phyloP scores from a whole-genome alignment of 2,888 invertebrate species.

The Pachycephus smyrnensis region DNA sequence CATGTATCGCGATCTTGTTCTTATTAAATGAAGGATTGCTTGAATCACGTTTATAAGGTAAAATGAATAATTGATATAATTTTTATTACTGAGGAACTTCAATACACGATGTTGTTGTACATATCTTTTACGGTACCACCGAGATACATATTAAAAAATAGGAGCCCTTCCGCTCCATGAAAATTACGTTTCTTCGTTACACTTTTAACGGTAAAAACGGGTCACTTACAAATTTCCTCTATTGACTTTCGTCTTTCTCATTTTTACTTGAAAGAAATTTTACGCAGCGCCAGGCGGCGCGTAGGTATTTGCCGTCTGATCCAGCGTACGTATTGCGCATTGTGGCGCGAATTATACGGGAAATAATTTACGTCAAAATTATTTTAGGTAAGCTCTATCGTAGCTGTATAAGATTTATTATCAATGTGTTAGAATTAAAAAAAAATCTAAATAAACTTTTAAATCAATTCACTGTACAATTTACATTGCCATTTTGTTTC shows the following conservation, averaged over 20 bases:
- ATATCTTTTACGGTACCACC: neutral
- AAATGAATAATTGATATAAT: too few species aligned
- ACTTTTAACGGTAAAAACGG: too few species aligned
- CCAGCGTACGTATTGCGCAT: neutral
- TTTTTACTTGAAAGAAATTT: too few species aligned
- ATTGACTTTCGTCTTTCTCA: too few species aligned
- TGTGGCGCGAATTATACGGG: too few species aligned
- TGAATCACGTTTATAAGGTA: too few species aligned
- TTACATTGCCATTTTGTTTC: neutral
- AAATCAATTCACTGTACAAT: conserved; percentile 10
- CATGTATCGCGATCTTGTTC: neutral
- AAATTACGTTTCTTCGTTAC: too few species aligned
- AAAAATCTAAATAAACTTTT: conserved; percentile 40
- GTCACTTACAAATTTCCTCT: too few species aligned
- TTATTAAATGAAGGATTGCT: too few species aligned
- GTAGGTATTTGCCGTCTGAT: too few species aligned
- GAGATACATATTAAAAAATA: conserved; percentile 1
- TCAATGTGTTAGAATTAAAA: conserved; percentile 45
- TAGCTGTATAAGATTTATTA: conserved; percentile 46
- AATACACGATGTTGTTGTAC: neutral
- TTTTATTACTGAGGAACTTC: too few species aligned
- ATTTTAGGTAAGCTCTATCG: conserved; percentile 28
- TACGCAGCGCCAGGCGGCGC: too few species aligned
- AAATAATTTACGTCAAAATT: conserved; percentile 2
- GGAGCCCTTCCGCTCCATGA: neutral